Percentiles rank a stretch among this genome's conserved stretches.
Conservation (phyloP, 2,797 vertebrate species). For the Mormyrops boulengeri region DNA sequence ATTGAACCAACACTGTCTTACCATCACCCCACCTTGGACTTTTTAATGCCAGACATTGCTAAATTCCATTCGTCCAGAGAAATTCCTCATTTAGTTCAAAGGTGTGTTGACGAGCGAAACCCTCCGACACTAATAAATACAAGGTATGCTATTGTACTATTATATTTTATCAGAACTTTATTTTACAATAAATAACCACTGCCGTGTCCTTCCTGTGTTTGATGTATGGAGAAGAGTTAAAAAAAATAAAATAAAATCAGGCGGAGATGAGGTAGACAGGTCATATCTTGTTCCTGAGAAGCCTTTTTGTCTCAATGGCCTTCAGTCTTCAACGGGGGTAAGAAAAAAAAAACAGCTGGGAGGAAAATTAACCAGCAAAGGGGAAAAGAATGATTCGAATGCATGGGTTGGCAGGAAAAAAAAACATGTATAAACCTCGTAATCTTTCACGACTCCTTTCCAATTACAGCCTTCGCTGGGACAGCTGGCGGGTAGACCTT, state of each 20-base stretch:
- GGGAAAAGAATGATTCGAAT: background rate
- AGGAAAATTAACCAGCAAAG: background rate
- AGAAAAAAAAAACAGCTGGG: background rate
- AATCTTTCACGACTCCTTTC: constrained; percentile 88
- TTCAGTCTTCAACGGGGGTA: background rate
- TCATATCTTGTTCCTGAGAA: background rate
- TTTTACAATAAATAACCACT: background rate
- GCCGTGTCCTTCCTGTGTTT: background rate
- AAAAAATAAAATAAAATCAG: background rate
- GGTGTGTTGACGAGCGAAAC: background rate
- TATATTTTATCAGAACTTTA: background rate
- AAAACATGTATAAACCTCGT: constrained; percentile 68
- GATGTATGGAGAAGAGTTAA: background rate
- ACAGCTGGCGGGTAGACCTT: constrained; percentile 82
- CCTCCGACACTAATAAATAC: background rate
- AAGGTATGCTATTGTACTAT: background rate
- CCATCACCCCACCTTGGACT: background rate
- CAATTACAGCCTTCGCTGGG: constrained; percentile 75
- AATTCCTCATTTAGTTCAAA: background rate
- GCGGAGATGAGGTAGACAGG: background rate
- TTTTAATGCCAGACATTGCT: background rate
- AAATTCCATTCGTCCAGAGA: background rate
- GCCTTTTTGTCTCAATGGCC: background rate
- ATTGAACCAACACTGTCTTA: background rate
- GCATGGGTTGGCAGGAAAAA: background rate